These are phyloP conservation scores for Orius laevigatus DNA, from an alignment of 1,140 invertebrate species.

Conservation along the genomic window DNA sequence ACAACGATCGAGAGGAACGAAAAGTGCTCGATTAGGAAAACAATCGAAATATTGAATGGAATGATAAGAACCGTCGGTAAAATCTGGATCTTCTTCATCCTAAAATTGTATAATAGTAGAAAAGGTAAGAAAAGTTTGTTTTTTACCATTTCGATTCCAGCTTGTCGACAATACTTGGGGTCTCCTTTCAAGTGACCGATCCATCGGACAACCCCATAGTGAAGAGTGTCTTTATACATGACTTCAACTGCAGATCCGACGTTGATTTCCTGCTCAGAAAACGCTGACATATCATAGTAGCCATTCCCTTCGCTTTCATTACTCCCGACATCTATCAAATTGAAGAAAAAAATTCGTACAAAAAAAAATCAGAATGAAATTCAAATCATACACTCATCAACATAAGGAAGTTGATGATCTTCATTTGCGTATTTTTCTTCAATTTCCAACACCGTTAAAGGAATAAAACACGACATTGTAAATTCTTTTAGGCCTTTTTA, in stretches of 20 bases:
- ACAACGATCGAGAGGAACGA: constrained; percentile 60
- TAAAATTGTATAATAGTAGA: constrained; percentile 9
- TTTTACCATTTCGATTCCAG: constrained; percentile 49
- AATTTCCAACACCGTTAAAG: constrained; percentile 15
- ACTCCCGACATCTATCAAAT: constrained; percentile 12
- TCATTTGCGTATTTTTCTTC: constrained; percentile 15
- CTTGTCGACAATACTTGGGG: constrained; percentile 34
- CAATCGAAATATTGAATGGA: constrained; percentile 54
- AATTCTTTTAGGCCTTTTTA: constrained; percentile 1
- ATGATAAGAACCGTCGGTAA: constrained; percentile 61
- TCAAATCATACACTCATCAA: neutral
- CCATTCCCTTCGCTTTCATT: constrained; percentile 15
- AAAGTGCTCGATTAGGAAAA: constrained; percentile 50
- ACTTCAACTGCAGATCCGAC: constrained; percentile 62
- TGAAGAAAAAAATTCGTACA: neutral
- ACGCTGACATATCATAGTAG: constrained; percentile 17
- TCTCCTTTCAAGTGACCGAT: constrained; percentile 43
- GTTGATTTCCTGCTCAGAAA: constrained; percentile 22
- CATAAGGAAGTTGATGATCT: too few species aligned
- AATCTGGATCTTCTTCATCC: constrained; percentile 52
- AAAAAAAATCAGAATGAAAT: neutral
- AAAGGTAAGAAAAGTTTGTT: neutral
- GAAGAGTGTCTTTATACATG: constrained; percentile 32
- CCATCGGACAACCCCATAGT: constrained; percentile 76
- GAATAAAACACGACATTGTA: constrained; percentile 9